Base-by-base conservation (phyloP, 1,140 invertebrate species). In the Galleria mellonella region DNA sequence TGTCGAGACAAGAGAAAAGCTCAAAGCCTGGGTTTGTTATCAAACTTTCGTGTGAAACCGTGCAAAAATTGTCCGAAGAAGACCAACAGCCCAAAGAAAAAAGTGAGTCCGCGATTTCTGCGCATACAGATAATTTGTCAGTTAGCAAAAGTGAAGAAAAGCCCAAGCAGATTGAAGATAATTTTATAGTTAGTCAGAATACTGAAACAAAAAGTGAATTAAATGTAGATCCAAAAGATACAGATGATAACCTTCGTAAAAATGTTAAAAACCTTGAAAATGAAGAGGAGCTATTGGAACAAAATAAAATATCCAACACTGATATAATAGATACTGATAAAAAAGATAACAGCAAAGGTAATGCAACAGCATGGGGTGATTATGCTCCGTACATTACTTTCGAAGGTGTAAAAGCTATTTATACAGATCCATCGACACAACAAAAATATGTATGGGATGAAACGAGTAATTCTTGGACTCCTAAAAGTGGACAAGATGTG, bases 391-490 rank as follows among this genome's bases (percentile, higher is more conserved):
- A 85, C 46, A 68, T 87, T 29, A 77, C 90, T 50, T 93, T 91
- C 64, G 89, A 92, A 69, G 91, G 90, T 30, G 89, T 91, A 47
- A 79, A 87, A 39, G 92, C 92, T 36, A 89, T 94, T 56, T 94
- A 94, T 57, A 94, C 91, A 11, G 93, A 94, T 77, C 92, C 92
- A 28, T 78, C 72, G 32, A 89, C 90, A 33, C 88, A 90, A 36
- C 87, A 88, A 50, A 89, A 92, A 70, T 93, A 92, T 69, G 86
- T 89, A 65, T 94, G 92, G 91, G 87, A 89, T 65, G 82, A 86
- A 42, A 84, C 87, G 13, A 87, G 86, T 29, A 91, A 92, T 49
- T 81, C 90, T 42, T 94, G 92, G 92, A 69, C 88, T 33, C 67
- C 87, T 0, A 90, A 79, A 76, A 33, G 23, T 47, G 30, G 62